Percentiles rank a stretch among this genome's conserved stretches.
Conservation (phyloP, 2,888 invertebrate genomes). For the Rotaria macrura region DNA sequence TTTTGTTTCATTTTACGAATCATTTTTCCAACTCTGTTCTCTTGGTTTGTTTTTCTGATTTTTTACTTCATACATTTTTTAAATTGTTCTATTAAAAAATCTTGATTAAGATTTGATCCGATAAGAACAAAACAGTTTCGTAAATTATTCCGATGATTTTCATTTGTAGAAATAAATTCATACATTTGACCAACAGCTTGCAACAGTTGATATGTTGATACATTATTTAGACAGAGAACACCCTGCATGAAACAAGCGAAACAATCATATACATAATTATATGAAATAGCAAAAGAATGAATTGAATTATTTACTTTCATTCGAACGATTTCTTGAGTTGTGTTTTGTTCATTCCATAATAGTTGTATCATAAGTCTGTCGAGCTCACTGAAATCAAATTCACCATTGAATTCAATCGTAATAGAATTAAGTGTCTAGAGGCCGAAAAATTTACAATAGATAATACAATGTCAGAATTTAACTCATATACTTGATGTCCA, state of each 20-base stretch:
- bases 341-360: background rate
- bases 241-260: background rate
- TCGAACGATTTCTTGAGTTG: background rate
- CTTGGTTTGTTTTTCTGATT: background rate
- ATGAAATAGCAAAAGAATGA: background rate
- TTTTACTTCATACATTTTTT: background rate
- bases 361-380: background rate
- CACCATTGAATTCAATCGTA: background rate
- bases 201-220: background rate
- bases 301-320: background rate
- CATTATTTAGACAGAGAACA: background rate
- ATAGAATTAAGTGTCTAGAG: background rate
- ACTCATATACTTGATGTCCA: background rate
- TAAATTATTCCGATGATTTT: background rate
- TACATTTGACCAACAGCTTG: slow-evolving; percentile 23
- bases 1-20: background rate
- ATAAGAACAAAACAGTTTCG: background rate
- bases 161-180: slow-evolving; percentile 4
- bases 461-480: background rate
- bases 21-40: background rate
- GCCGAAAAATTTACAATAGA: background rate
- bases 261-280: background rate
- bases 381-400: background rate
- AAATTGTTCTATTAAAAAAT: background rate
- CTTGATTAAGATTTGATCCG: slow-evolving; percentile 17